Evolutionary conservation across 2,113 vertebrate genomes (phyloP), one percentile per base, ranked within the genome.

Genomic region (Tupaia tana): DNA sequence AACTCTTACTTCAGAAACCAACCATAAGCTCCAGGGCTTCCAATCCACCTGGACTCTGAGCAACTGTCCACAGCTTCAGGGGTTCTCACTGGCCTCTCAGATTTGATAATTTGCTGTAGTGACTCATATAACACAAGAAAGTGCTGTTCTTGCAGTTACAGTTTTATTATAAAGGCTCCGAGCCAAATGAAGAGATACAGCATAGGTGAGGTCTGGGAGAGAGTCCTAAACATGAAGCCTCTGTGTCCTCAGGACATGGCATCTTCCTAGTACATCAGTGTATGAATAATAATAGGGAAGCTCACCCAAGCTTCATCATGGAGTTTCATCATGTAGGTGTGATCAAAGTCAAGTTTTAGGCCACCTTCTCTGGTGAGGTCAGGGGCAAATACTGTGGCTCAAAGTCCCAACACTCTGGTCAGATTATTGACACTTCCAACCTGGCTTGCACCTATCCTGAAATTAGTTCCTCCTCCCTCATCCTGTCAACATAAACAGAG

Each of bases 111-210:
- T 88, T 75, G n/a, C 59, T 84, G 81, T 73, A 91, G 75, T 75
- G 43, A 75, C 66, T 79, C 59, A 73, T n/a, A 79, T 69, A 78
- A 71, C 29, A 93, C 59, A 66, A n/a, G 25, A 61, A 93, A 56
- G 43, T 86, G 13, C 56, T 52, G 3, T 85, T 69, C n/a, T 90
- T 88, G 24, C 2, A n/a, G 77, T 94, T 67, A 25, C 0, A 19
- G 15, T 89, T 94, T 89, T 78, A n/a, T 77, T 78, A 31, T 58
- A 67, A 95, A 91, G 9, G 18, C 66, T 69, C 54, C 25, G 85
- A 82, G 58, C 77, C 80, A 95, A 29, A 81, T 70, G 43, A 70
- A 59, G 63, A 94, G 25, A 63, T 22, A 29, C n/a, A n/a, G n/a
- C 6, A 3, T 79, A 29, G 70, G 18, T 77, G 29, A 78, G 19